Evolutionary conservation across 2,797 vertebrate species (phyloP).

Genomic region (Sternarchorhynchus goeldii): DNA sequence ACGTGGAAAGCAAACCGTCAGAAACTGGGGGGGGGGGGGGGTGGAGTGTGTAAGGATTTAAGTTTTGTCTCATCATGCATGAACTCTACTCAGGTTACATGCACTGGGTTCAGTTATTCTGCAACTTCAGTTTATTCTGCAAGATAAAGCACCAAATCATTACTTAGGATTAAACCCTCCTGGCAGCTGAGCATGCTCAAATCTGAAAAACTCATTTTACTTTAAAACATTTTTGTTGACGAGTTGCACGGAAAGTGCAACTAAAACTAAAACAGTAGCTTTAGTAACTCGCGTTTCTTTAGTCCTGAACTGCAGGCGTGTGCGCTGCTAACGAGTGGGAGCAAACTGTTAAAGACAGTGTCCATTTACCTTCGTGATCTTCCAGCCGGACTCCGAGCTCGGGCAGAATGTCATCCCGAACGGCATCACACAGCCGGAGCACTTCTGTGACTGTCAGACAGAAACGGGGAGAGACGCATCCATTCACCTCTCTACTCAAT

Average conservation of each 20-base stretch:
- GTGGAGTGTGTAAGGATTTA: too few species aligned
- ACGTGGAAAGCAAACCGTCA: too few species aligned
- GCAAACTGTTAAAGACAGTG: too few species aligned
- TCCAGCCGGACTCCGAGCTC: conserved; percentile 94
- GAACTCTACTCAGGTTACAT: too few species aligned
- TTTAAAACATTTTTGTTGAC: background rate
- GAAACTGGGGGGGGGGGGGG: too few species aligned
- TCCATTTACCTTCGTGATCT: conserved; percentile 89
- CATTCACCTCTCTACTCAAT: background rate
- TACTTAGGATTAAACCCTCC: background rate
- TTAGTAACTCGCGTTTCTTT: background rate
- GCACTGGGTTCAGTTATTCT: too few species aligned
- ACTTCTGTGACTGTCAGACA: conserved; percentile 79
- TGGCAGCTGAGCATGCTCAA: background rate
- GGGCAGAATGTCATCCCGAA: conserved; percentile 88
- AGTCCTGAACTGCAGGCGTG: background rate
- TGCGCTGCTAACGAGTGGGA: too few species aligned
- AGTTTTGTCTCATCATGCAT: too few species aligned
- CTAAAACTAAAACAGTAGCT: background rate
- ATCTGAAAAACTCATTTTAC: background rate
- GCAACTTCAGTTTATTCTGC: too few species aligned
- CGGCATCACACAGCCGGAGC: conserved; percentile 84
- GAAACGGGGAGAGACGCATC: background rate
- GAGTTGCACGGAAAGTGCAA: background rate
- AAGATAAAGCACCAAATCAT: background rate